Evolutionary conservation across 1,140 invertebrate species (phyloP).

Genomic region (Drosophila takahashii): DNA sequence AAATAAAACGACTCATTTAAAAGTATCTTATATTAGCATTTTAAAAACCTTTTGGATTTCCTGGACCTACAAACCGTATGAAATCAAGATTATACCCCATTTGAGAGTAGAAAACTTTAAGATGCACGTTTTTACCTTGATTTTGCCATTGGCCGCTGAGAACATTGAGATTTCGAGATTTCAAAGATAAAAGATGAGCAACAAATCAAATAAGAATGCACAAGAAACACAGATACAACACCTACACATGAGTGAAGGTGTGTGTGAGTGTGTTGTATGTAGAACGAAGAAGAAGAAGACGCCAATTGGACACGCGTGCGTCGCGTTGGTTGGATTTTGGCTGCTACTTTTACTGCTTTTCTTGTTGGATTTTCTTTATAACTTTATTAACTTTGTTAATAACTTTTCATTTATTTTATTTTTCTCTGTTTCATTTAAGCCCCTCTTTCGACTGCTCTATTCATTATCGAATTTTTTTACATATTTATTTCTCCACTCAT

Average conservation of each 20-base stretch:
- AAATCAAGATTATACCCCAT: too few relatives aligned
- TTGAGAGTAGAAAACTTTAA: neutral
- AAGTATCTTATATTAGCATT: too few relatives aligned
- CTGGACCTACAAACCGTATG: too few relatives aligned
- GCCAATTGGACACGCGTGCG: conserved; percentile 60
- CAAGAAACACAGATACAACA: conserved; percentile 8
- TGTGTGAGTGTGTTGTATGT: neutral
- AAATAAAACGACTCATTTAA: too few relatives aligned
- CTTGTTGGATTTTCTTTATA: neutral
- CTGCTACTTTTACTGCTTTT: neutral
- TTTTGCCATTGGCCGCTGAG: conserved; percentile 77
- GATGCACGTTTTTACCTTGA: conserved; percentile 52
- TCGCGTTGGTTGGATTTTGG: conserved; percentile 26
- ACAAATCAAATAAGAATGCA: conserved; percentile 26
- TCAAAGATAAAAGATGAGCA: conserved; percentile 1
- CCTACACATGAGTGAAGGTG: neutral
- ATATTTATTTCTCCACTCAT: neutral
- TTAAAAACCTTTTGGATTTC: too few relatives aligned
- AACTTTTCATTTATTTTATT: neutral
- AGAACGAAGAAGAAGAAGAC: conserved; percentile 18
- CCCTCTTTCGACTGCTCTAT: neutral
- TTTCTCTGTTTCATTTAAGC: neutral
- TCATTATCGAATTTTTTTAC: neutral
- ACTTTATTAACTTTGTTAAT: neutral
- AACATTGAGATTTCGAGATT: conserved; percentile 59